A percentile compares a stretch with the other conserved stretches of the same genome.
Evolutionary conservation across 2,113 vertebrate genomes (phyloP).

Genomic region (Mystacornis crossleyi): DNA sequence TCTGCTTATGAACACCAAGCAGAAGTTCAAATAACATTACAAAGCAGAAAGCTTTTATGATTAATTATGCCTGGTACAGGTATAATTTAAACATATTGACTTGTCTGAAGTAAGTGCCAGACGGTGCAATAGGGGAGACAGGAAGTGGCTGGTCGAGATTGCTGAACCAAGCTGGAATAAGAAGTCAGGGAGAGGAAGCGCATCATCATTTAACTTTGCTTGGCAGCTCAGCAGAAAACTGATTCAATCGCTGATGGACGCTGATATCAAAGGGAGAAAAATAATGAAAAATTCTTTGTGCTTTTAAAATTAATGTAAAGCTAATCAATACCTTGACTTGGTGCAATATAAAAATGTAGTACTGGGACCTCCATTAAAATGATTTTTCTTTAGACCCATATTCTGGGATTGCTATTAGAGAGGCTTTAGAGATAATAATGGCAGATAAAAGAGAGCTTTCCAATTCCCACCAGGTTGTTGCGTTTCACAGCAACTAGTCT

Average conservation of each 20-base stretch:
- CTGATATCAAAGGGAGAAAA: conserved; percentile 73
- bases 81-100: conserved; percentile 78
- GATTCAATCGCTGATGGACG: conserved; percentile 67
- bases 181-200: conserved; percentile 31
- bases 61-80: conserved; percentile 67
- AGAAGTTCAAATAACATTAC: conserved; percentile 48
- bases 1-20: conserved; percentile 30
- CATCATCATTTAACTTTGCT: conserved; percentile 69
- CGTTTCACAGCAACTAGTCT: conserved; percentile 27
- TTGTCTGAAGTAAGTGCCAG: conserved; percentile 77
- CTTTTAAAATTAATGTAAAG: conserved; percentile 71
- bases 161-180: conserved; percentile 70
- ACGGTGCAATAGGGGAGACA: conserved; percentile 67
- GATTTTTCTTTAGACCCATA: conserved; percentile 37
- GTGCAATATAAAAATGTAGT: conserved; percentile 58
- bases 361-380: conserved; percentile 68
- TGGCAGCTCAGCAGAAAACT: conserved; percentile 62
- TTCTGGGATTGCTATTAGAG: conserved; percentile 52
- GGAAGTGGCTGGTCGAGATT: conserved; percentile 75
- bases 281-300: conserved; percentile 58
- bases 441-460: conserved; percentile 43
- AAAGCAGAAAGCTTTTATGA: conserved; percentile 75
- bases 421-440: conserved; percentile 26
- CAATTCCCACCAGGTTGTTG: conserved; percentile 41
- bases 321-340: conserved; percentile 70